phyloP scores from a whole-genome alignment of 1,140 invertebrate genomes.

The Drosophila parabipectinata region DNA sequence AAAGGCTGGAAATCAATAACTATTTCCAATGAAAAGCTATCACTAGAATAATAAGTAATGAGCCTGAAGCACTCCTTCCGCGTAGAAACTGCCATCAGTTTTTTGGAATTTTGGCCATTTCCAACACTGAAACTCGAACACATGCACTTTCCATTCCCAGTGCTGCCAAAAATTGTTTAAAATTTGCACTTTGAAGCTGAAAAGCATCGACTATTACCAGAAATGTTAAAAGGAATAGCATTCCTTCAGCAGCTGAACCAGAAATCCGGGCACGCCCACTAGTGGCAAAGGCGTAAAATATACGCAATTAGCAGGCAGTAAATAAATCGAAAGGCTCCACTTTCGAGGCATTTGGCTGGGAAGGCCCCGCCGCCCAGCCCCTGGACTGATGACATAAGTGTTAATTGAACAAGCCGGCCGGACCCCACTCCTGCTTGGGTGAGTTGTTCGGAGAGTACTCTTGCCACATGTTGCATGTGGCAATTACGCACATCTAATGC shows the following conservation, averaged over 20 bases:
- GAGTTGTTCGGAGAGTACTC: neutral
- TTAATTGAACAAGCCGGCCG: constrained; percentile 66
- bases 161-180: too few species aligned
- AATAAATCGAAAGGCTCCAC: constrained; percentile 61
- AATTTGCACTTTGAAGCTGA: neutral
- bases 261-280: constrained; percentile 16
- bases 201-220: too few species aligned
- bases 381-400: constrained; percentile 59
- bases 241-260: constrained; percentile 14
- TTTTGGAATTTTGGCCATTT: too few species aligned
- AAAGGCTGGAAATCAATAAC: too few species aligned
- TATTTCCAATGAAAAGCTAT: too few species aligned
- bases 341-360: constrained; percentile 2
- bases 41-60: too few species aligned
- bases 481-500: constrained; percentile 82
- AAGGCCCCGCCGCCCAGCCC: neutral
- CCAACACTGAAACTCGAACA: too few species aligned
- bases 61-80: too few species aligned
- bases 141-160: too few species aligned
- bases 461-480: constrained; percentile 11
- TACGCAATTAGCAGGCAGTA: constrained; percentile 71
- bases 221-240: neutral
- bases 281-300: constrained; percentile 47
- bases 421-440: too few species aligned
- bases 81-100: too few species aligned